Evolutionary conservation across 2,113 vertebrate species (phyloP).

Genomic region (Rana temporaria): DNA sequence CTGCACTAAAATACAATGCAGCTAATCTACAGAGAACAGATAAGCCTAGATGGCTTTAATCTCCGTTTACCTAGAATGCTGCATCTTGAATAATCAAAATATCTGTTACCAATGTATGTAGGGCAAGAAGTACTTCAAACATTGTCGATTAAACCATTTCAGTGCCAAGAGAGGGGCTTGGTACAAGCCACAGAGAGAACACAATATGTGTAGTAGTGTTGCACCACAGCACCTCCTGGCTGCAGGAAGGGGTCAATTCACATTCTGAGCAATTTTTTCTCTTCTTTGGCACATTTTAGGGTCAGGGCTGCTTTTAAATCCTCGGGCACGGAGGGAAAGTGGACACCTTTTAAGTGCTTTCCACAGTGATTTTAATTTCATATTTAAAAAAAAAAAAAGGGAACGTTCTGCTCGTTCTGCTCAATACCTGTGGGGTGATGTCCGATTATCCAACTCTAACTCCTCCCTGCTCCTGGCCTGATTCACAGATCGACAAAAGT

Average conservation of each 20-base stretch:
- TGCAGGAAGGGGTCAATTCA: constrained; percentile 33
- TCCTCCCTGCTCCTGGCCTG: constrained; percentile 65
- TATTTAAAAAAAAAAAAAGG: no score
- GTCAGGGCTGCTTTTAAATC: constrained; percentile 67
- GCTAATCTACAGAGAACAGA: not conserved
- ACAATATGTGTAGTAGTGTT: not conserved
- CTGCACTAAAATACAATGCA: not conserved
- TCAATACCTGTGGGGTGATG: not conserved
- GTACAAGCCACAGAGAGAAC: constrained; percentile 4
- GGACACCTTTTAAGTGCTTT: not conserved
- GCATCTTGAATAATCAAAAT: not conserved
- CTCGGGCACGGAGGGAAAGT: not conserved
- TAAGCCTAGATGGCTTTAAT: not conserved
- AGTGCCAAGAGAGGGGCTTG: constrained; percentile 19
- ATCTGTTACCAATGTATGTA: not conserved
- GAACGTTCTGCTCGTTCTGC: no score
- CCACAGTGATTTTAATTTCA: not conserved
- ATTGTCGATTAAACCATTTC: constrained; percentile 25
- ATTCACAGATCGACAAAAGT: constrained; percentile 70
- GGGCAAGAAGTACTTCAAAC: not conserved
- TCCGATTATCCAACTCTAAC: no score
- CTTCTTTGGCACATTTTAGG: constrained; percentile 87
- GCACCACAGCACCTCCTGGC: constrained; percentile 1
- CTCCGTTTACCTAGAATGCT: not conserved
- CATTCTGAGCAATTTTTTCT: constrained; percentile 25